A percentile compares a stretch with the other conserved stretches of the same genome.
phyloP scores from a whole-genome alignment of 2,113 vertebrate species.

The Mesembrinibis cayennensis region DNA sequence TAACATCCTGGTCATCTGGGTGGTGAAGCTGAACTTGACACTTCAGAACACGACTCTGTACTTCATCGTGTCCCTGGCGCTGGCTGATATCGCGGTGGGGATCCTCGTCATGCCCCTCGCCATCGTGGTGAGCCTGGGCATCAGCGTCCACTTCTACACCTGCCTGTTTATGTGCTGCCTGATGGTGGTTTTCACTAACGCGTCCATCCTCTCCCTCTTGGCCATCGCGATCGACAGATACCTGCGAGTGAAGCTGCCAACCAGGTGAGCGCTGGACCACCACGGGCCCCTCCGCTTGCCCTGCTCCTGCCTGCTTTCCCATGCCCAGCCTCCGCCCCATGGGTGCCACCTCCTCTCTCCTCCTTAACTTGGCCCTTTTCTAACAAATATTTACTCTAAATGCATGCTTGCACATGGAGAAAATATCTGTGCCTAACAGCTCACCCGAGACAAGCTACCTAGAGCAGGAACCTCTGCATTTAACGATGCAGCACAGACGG shows the following conservation, averaged over 20 bases:
- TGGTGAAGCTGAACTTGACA: conserved; percentile 69
- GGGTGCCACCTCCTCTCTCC: background rate
- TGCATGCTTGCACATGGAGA: rapidly evolving
- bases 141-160: conserved; percentile 54
- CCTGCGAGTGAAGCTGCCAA: conserved; percentile 79
- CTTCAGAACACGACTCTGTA: conserved; percentile 77
- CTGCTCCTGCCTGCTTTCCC: background rate
- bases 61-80: conserved; percentile 83
- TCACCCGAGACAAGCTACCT: rapidly evolving
- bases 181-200: conserved; percentile 75
- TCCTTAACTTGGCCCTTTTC: background rate
- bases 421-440: background rate
- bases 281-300: background rate
- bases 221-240: conserved; percentile 88
- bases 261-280: conserved; percentile 71
- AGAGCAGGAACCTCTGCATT: background rate
- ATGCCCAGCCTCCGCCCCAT: background rate
- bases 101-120: conserved; percentile 81
- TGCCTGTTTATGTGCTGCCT: conserved; percentile 86
- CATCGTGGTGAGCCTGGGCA: conserved; percentile 71
- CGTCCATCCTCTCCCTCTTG: conserved; percentile 82
- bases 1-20: conserved; percentile 84
- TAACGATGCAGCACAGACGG: rapidly evolving
- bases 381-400: too few relatives aligned
- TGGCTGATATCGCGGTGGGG: conserved; percentile 84